Base-by-base conservation (phyloP, 2,888 invertebrate species). In the Apodemia zela region DNA sequence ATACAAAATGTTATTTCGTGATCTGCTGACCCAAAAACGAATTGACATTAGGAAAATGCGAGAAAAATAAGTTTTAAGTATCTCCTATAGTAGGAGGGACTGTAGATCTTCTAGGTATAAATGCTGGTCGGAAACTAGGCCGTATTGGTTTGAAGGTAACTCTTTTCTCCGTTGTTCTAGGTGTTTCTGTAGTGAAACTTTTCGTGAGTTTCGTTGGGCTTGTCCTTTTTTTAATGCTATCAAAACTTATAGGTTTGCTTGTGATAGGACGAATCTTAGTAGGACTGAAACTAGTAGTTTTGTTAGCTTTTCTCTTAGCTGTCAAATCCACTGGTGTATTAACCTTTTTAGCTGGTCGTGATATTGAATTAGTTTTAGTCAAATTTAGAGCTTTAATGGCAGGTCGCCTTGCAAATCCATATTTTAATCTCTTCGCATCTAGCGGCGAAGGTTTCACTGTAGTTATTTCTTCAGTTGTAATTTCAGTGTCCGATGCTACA, bases 321-420 rank as follows among this genome's bases (percentile, higher is more conserved):
- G 80, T 82, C 0, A 74, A 67, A 47, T 75, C 65, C 0, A 75
- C 65, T 10, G 85, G 83, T 1, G 74, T 71, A 63, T 87, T 88
- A 18, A 78, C 69, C 74, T 86, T 89, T 63, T 84, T 85, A 0
- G 72, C 65, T 21, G 73, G 67, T 59, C 81, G 76, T 59, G 78
- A 77, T 13, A 68, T 66, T 35, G 76, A 68, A 47, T 65, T 73
- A 18, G 75, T 71, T 72, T 85, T 77, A 0, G 89, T 87, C 7
- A 81, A 70, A 67, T 89, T 89, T 18, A 81, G 78, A 11, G 84
- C 68, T 74, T 87, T 89, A 21, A 82, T 75, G 0, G 84, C 74
- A 17, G 84, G 85, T 68, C 89, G 77, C 69, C 90, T 83, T 29
- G 87, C 87, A 66, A 92, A 89, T 7, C 81, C 81, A 59, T 86